Percentiles rank a stretch among this genome's conserved stretches.
Evolutionary conservation across 2,888 invertebrate species (phyloP).

Genomic region (Drosophila flavopinicola): DNA sequence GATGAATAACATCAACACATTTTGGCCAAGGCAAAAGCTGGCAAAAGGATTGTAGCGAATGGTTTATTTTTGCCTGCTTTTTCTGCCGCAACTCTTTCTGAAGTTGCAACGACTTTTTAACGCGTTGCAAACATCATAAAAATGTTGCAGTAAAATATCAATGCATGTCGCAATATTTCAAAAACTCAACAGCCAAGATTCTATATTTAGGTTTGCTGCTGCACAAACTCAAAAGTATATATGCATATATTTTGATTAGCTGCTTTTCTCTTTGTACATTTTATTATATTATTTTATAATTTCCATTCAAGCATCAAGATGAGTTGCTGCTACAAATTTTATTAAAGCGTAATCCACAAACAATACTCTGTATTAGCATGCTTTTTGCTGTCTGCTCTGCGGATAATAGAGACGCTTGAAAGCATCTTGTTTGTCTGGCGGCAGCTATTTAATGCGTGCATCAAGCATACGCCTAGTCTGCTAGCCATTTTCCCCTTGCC

Average conservation of each 20-base stretch:
- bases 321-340: too few species aligned
- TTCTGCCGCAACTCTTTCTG: constrained; percentile 5
- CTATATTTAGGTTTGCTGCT: too few species aligned
- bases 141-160: constrained; percentile 8
- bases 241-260: too few species aligned
- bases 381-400: not conserved
- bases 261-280: too few species aligned
- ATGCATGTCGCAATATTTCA: constrained; percentile 8
- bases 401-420: constrained; percentile 2
- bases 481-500: constrained; percentile 2
- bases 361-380: not conserved
- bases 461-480: constrained; percentile 21
- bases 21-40: constrained; percentile 39
- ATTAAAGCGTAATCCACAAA: too few species aligned
- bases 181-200: not conserved
- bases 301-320: too few species aligned
- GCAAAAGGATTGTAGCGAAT: constrained; percentile 27
- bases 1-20: constrained; percentile 68
- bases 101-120: constrained; percentile 28
- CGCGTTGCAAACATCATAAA: constrained; percentile 15
- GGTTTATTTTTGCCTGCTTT: constrained; percentile 2
- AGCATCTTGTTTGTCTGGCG: constrained; percentile 4
- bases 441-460: constrained; percentile 8
- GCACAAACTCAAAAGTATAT: too few species aligned
- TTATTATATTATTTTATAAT: too few species aligned